Evolutionary conservation across 2,888 invertebrate genomes (phyloP).

Genomic region (Agriopis aurantiaria): DNA sequence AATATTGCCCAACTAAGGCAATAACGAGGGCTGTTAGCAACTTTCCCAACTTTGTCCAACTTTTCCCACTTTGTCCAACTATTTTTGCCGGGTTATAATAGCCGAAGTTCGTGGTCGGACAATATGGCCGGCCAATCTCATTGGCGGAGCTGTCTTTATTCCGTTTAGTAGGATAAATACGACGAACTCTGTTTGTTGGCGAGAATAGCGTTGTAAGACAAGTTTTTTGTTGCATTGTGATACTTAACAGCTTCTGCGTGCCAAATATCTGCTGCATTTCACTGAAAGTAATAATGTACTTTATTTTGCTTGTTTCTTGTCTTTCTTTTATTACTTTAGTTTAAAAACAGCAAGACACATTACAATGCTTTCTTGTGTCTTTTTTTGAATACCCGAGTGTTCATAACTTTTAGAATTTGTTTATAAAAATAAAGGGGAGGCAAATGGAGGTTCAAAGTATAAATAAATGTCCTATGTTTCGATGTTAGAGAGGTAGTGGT

Average conservation of each 20-base stretch:
- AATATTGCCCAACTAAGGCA: slow-evolving; percentile 83
- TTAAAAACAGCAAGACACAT: not conserved
- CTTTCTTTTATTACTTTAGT: not conserved
- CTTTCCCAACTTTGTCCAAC: slow-evolving; percentile 67
- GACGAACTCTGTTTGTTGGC: slow-evolving; percentile 43
- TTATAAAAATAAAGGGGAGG: no score
- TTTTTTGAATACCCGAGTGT: not conserved
- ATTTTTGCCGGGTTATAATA: slow-evolving; percentile 84
- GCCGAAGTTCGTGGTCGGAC: slow-evolving; percentile 73
- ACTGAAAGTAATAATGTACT: not conserved
- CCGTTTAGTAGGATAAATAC: slow-evolving; percentile 52
- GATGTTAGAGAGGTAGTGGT: no score
- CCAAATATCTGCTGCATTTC: slow-evolving; percentile 7
- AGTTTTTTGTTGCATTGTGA: slow-evolving; percentile 29
- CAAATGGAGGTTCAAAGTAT: no score
- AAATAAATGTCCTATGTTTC: no score
- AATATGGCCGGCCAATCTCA: slow-evolving; percentile 68
- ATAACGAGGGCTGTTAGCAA: slow-evolving; percentile 77
- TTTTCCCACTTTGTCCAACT: slow-evolving; percentile 72
- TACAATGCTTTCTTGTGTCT: not conserved
- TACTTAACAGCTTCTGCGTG: slow-evolving; percentile 8
- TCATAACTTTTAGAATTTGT: no score
- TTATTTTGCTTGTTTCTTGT: not conserved
- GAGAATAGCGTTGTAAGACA: slow-evolving; percentile 39
- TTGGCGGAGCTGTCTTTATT: slow-evolving; percentile 61